Evolutionary conservation across 2,888 invertebrate species (phyloP), one percentile per base, ranked within the genome.

Genomic region (Atethmia centrago): DNA sequence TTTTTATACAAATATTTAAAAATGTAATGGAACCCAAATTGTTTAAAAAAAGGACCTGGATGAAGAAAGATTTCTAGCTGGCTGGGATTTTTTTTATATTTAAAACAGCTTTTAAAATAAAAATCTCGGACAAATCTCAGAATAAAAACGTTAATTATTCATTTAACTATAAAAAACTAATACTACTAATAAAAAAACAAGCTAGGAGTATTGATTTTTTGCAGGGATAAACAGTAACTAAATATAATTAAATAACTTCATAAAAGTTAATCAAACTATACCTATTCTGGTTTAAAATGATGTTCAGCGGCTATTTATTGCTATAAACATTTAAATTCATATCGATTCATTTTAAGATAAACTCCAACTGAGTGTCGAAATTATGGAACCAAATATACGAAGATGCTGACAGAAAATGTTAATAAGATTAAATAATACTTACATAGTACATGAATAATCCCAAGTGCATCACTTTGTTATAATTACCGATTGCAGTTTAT

Each of bases 331-430:
- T 14, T 28, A 16, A 36, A 12, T 42, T 42, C 4, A 4, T 53
- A 25, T 16, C 19, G 47, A 47, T 42, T 40, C 5, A 40, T 16
- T 56, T 31, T 10, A 42, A 25, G 14, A 10, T 49, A 31, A 14
- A 55, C 12, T 31, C 4, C 19, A 51, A 78, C 40, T 2, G 21
- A 51, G 28, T 51, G 28, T 64, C 47, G 58, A 65, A 63, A 71
- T 36, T 56, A 61, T 21, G 62, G 49, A 66, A 56, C 45, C 21
- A 58, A 67, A 71, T 69, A 61, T 64, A 55, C 42, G 28, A 53
- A 1, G 45, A 77, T 51, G 47, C 40, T 85, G 85, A 85, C 87
- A 74, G 87, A 85, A 85, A 85, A 66, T 58, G n/a, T 25, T 42
- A 55, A 58, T 28, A 49, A 67, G 74, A 69, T 68, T 58, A 47